Evolutionary conservation across 2,113 vertebrate genomes (phyloP).

Genomic region (Varanus salvator): DNA sequence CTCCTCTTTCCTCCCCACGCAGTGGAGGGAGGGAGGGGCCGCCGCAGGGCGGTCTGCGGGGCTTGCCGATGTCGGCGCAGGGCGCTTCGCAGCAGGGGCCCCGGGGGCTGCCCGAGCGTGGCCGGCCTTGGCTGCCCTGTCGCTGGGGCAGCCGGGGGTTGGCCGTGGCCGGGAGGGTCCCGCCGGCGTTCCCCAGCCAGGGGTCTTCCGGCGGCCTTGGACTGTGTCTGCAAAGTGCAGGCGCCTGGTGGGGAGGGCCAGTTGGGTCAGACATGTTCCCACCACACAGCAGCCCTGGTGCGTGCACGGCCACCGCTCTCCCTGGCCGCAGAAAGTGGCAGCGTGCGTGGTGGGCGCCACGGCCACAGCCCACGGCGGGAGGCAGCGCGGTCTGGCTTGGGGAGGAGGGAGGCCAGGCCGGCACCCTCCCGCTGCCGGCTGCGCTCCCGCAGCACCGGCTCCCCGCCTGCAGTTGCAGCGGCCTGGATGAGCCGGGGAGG

Average conservation of each 20-base stretch:
- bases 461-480: not conserved
- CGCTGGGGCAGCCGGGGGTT: not conserved
- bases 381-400: not conserved
- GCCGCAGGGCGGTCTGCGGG: too few relatives aligned
- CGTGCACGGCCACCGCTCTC: not conserved
- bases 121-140: not conserved
- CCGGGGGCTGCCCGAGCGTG: not conserved
- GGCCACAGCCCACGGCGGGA: not conserved
- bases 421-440: too few relatives aligned
- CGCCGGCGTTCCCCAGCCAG: too few relatives aligned
- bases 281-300: not conserved
- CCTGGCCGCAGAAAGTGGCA: not conserved
- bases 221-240: too few relatives aligned
- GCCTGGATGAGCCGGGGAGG: not conserved
- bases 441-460: too few relatives aligned
- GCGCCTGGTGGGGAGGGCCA: too few relatives aligned
- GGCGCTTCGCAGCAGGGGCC: not conserved
- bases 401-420: too few relatives aligned
- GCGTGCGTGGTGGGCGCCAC: not conserved
- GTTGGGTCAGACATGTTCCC: not conserved
- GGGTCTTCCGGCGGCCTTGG: too few relatives aligned
- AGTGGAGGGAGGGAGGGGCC: rapidly evolving
- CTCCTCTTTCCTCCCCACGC: not conserved
- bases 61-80: too few relatives aligned
- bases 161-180: not conserved